Percentiles rank a stretch among this genome's conserved stretches.
Conservation (phyloP, 2,888 invertebrate genomes). For the Allygus modestus region DNA sequence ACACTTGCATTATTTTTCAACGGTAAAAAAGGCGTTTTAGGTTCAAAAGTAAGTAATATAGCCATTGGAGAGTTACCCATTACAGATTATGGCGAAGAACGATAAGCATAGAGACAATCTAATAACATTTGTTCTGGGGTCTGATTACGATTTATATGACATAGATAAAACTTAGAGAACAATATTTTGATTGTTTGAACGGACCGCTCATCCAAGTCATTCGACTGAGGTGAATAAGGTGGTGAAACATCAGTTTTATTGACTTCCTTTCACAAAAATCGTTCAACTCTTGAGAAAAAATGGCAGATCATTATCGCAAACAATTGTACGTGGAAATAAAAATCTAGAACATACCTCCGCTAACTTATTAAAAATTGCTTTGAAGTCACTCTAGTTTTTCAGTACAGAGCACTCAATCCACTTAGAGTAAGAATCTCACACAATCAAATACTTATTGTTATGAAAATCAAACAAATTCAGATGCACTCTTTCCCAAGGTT, state of each 20-base stretch:
- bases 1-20: constrained; percentile 29
- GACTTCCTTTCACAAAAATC: constrained; percentile 24
- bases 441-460: not conserved
- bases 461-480: not conserved
- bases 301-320: constrained; percentile 27
- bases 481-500: constrained; percentile 25
- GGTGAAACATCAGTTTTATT: constrained; percentile 44
- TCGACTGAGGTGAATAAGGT: constrained; percentile 37
- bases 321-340: not conserved
- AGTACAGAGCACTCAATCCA: constrained; percentile 8
- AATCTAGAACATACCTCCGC: constrained; percentile 49
- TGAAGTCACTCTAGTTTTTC: constrained; percentile 18
- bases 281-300: not conserved
- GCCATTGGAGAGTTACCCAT: constrained; percentile 56
- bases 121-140: constrained; percentile 13
- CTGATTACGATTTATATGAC: not conserved
- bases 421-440: constrained; percentile 2
- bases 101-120: constrained; percentile 12
- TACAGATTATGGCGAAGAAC: constrained; percentile 44
- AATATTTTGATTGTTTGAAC: not conserved
- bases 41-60: constrained; percentile 44
- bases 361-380: not conserved
- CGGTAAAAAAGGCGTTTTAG: constrained; percentile 5
- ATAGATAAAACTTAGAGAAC: constrained; percentile 7
- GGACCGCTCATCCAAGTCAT: not conserved